A percentile compares a stretch with the other conserved stretches of the same genome.
These are phyloP conservation scores for Ciona savignyi DNA, from an alignment of 23 tunicate genomes.

Conservation along the genomic window DNA sequence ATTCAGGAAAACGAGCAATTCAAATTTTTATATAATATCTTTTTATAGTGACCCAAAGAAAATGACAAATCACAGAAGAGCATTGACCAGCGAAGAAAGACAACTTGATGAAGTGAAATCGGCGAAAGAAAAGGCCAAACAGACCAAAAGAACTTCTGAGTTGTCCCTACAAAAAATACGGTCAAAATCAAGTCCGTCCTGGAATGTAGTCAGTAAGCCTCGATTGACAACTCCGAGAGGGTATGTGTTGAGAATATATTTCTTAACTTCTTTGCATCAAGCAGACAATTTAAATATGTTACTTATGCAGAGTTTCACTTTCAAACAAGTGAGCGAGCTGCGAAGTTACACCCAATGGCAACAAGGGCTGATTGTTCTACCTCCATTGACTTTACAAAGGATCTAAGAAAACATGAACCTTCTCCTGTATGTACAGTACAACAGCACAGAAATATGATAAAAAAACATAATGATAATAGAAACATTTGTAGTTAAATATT, in stretches of 20 bases:
- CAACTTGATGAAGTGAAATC: conserved; percentile 29
- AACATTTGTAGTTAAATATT: no score
- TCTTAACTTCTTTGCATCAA: no score
- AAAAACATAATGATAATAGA: no score
- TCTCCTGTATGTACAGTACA: conserved; percentile 41
- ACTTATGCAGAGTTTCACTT: conserved; percentile 47
- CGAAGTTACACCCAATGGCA: conserved; percentile 27
- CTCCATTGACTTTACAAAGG: conserved; percentile 16
- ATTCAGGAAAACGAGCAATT: no score
- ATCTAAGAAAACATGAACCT: conserved; percentile 41
- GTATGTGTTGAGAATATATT: no score
- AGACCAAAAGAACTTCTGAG: conserved; percentile 5
- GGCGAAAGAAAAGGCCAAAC: conserved; percentile 12
- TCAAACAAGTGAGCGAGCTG: conserved; percentile 48
- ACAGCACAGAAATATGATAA: no score
- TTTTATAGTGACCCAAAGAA: no score
- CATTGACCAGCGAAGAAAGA: conserved; percentile 39
- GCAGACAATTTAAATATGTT: no score
- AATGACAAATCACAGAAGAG: conserved; percentile 9
- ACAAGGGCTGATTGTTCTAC: conserved; percentile 10
- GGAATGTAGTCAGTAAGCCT: no score
- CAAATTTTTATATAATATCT: no score
- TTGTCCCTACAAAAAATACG: conserved; percentile 20
- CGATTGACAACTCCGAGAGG: no score
- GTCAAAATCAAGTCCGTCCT: no score